Percentiles rank a stretch among this genome's conserved stretches.
These are phyloP conservation scores for Oxygymnocypris stewartii DNA, from an alignment of 2,113 vertebrate genomes.

Conservation along the genomic window DNA sequence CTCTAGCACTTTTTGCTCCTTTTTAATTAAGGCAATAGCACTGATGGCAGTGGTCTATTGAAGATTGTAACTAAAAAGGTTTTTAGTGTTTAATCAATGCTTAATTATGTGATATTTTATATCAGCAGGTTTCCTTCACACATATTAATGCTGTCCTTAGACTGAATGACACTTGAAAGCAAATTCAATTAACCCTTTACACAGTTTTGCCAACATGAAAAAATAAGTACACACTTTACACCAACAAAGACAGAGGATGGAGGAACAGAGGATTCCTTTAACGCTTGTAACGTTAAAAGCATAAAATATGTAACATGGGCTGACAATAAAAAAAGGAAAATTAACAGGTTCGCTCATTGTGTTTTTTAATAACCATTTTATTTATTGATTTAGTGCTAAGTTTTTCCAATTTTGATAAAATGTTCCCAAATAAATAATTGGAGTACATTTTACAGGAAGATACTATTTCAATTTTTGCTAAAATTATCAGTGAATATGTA, in stretches of 20 bases:
- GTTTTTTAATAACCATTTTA: no score
- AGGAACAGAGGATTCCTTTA: neutral
- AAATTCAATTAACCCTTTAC: neutral
- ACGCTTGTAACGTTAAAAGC: neutral
- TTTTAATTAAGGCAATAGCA: slow-evolving; percentile 40
- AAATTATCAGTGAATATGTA: no score
- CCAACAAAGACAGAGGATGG: neutral
- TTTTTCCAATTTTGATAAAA: no score
- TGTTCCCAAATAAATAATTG: no score
- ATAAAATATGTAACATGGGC: neutral
- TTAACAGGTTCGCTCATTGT: no score
- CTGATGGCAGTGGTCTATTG: slow-evolving; percentile 28
- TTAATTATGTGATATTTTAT: slow-evolving; percentile 31
- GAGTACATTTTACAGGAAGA: no score
- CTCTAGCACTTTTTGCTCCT: slow-evolving; percentile 32
- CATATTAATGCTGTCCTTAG: slow-evolving; percentile 34
- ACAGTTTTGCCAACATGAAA: neutral
- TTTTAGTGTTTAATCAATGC: slow-evolving; percentile 48
- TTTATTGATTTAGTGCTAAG: no score
- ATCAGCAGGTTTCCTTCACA: slow-evolving; percentile 32
- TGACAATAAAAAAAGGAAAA: neutral
- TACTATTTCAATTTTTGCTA: no score
- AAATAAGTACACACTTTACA: neutral
- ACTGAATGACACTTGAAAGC: slow-evolving; percentile 20
- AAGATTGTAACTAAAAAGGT: slow-evolving; percentile 35